phyloP scores from a whole-genome alignment of 2,113 vertebrate species.

The Erinaceus europaeus region DNA sequence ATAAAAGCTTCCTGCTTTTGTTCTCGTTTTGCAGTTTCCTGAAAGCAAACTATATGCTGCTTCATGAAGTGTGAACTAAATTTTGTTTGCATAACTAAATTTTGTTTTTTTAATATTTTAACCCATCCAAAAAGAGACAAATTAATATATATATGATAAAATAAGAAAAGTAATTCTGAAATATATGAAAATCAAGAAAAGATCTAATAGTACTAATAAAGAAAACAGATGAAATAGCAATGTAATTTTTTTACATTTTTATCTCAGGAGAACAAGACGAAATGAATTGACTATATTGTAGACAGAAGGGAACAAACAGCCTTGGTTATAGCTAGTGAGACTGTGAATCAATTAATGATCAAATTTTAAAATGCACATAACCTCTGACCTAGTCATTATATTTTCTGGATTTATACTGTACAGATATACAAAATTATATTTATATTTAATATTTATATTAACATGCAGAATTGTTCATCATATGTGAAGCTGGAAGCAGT shows the following conservation, averaged over 20 bases:
- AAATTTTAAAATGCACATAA: background rate
- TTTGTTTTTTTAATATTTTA: background rate
- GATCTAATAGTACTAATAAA: background rate
- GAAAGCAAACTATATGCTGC: background rate
- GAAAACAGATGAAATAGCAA: no score
- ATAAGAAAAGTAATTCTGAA: background rate
- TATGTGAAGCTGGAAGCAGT: background rate
- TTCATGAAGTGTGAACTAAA: background rate
- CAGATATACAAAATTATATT: background rate
- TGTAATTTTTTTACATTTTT: no score
- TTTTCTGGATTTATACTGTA: background rate
- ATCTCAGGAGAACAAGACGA: background rate
- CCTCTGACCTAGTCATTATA: background rate
- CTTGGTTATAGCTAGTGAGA: background rate
- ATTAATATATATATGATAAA: background rate
- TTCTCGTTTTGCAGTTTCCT: background rate
- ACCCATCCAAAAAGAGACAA: background rate
- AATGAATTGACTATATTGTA: background rate
- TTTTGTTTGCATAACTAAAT: background rate
- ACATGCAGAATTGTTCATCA: background rate
- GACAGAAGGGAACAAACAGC: background rate
- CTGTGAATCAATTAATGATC: background rate
- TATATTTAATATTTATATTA: no score
- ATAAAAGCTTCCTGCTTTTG: background rate
- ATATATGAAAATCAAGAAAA: background rate